Evolutionary conservation across 2,888 invertebrate species (phyloP).

Genomic region (Muschampia plurimacula): DNA sequence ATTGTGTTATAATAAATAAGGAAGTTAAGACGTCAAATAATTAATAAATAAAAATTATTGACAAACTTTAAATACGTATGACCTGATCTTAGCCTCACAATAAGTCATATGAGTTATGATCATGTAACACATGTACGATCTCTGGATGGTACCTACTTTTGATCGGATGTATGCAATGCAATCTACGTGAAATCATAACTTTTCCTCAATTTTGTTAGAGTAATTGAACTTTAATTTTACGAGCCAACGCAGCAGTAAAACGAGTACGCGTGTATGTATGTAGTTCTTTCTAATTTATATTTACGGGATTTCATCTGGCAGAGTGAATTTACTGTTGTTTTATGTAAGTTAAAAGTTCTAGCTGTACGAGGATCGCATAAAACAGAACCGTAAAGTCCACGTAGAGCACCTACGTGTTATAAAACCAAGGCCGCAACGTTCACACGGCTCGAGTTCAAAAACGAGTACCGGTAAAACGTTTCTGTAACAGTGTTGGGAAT

Average conservation of each 20-base stretch:
- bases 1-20: too few species aligned
- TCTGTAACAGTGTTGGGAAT: constrained; percentile 37
- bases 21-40: too few species aligned
- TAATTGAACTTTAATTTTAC: not conserved
- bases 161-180: too few species aligned
- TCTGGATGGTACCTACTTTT: too few species aligned
- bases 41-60: too few species aligned
- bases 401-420: constrained; percentile 47
- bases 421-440: constrained; percentile 73
- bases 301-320: constrained; percentile 21
- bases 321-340: constrained; percentile 28
- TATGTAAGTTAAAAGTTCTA: constrained; percentile 33
- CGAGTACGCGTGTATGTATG: not conserved
- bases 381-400: constrained; percentile 22
- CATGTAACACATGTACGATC: too few species aligned
- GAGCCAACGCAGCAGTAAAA: not conserved
- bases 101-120: too few species aligned
- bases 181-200: too few species aligned
- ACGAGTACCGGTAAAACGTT: constrained; percentile 39
- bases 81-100: too few species aligned
- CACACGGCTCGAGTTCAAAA: constrained; percentile 61
- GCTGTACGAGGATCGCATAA: constrained; percentile 35
- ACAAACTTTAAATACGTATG: too few species aligned
- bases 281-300: constrained; percentile 18
- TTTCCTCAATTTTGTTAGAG: too few species aligned